Evolutionary conservation across 1,140 invertebrate genomes (phyloP).

Genomic region (Stegodyphus mimosarum): DNA sequence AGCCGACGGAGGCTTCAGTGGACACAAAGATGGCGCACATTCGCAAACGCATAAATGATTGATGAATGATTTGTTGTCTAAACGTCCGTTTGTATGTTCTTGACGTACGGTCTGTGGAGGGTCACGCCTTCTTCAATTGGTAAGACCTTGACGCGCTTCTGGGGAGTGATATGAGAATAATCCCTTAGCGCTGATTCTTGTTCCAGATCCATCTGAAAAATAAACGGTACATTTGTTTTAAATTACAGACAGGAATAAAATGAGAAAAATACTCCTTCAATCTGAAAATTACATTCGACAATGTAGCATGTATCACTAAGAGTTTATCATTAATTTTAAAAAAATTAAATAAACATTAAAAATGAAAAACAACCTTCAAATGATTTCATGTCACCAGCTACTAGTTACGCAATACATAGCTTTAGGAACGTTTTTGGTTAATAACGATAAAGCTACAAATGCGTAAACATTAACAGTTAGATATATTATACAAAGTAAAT

Average conservation of each 20-base stretch:
- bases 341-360: no score
- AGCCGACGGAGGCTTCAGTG: background rate
- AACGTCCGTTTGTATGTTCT: slow-evolving; percentile 57
- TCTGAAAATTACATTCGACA: no score
- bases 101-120: slow-evolving; percentile 45
- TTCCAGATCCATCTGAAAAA: slow-evolving; percentile 49
- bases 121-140: slow-evolving; percentile 37
- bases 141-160: slow-evolving; percentile 52
- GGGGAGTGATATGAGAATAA: slow-evolving; percentile 59
- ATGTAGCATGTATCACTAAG: no score
- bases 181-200: slow-evolving; percentile 37
- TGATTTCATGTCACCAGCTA: no score
- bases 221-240: no score
- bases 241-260: background rate
- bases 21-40: background rate
- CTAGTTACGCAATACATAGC: no score
- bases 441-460: no score
- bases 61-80: background rate
- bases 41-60: background rate
- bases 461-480: no score
- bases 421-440: no score
- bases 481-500: no score
- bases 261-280: background rate
- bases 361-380: no score
- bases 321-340: no score